Conservation (phyloP, 2,888 invertebrate species). For the Eupithecia inturbata region DNA sequence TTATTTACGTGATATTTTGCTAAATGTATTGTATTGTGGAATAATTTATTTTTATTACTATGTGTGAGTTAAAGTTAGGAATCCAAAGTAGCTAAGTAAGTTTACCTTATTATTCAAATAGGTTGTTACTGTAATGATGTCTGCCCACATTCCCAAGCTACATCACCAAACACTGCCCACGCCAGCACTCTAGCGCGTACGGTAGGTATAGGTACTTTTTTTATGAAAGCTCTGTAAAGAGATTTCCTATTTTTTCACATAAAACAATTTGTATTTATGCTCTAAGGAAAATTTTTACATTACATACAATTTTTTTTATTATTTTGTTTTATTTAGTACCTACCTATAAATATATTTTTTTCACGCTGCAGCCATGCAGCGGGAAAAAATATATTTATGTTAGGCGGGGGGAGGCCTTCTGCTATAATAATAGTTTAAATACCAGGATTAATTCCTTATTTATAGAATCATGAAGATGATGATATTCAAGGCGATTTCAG, state of each 20-base stretch:
- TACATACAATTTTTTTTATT: background rate
- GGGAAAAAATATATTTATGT: too few relatives aligned
- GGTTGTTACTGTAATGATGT: background rate
- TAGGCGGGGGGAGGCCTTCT: too few relatives aligned
- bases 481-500: too few relatives aligned
- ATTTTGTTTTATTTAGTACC: background rate
- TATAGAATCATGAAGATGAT: too few relatives aligned
- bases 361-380: too few relatives aligned
- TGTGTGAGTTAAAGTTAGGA: background rate
- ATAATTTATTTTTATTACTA: slow-evolving; percentile 1
- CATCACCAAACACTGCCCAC: background rate
- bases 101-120: background rate
- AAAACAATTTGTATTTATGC: background rate
- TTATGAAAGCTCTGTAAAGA: background rate
- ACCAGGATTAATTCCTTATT: too few relatives aligned
- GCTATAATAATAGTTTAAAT: too few relatives aligned
- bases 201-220: background rate
- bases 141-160: background rate
- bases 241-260: background rate
- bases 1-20: background rate
- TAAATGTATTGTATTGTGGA: background rate
- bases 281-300: background rate
- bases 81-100: background rate
- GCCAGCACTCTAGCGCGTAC: background rate
- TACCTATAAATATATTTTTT: too few relatives aligned